A percentile compares a stretch with the other conserved stretches of the same genome.
Evolutionary conservation across 2,797 vertebrate species (phyloP).

Genomic region (Diceros bicornis): DNA sequence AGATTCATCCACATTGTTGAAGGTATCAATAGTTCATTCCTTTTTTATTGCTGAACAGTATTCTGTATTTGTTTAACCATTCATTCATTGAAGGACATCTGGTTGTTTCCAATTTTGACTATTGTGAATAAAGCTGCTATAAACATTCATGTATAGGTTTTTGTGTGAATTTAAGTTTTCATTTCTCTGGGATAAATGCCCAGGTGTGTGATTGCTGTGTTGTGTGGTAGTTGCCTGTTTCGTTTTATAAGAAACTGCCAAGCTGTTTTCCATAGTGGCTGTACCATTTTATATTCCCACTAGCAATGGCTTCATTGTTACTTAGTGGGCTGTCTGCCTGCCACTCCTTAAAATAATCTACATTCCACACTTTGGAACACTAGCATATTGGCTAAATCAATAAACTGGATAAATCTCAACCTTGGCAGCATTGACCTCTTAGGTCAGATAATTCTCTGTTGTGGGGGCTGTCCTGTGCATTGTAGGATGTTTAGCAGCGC

Average conservation of each 20-base stretch:
- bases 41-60: conserved; percentile 4
- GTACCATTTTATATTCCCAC: background rate
- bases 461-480: background rate
- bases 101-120: background rate
- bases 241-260: background rate
- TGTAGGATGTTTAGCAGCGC: background rate
- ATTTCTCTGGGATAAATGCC: conserved; percentile 4
- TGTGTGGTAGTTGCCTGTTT: background rate
- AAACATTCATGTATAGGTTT: background rate
- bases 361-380: background rate
- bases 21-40: background rate
- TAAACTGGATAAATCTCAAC: background rate
- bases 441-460: background rate
- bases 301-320: background rate
- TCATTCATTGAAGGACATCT: background rate
- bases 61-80: background rate
- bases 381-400: background rate
- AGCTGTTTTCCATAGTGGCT: background rate
- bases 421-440: background rate
- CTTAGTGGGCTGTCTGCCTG: background rate
- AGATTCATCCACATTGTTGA: background rate
- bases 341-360: conserved; percentile 1
- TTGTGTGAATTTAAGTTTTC: background rate
- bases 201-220: background rate
- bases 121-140: background rate